Evolutionary conservation across 2,113 vertebrate species (phyloP).

Genomic region (Lipophrys pholis): DNA sequence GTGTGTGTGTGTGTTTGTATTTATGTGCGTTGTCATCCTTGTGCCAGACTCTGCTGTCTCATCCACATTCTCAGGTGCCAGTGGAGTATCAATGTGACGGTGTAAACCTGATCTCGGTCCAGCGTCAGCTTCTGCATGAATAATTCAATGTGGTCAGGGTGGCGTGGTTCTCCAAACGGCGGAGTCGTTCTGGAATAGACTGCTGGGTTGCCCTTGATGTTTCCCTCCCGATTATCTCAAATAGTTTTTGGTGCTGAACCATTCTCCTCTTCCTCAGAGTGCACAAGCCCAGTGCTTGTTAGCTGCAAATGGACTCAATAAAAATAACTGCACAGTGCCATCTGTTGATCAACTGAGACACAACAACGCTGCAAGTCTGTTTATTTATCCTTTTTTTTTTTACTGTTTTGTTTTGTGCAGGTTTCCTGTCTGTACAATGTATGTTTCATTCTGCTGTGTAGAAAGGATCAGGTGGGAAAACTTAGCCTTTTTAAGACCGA

Average conservation of each 20-base stretch:
- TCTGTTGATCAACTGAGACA: constrained; percentile 64
- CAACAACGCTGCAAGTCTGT: background rate
- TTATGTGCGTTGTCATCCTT: constrained; percentile 9
- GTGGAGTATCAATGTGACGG: constrained; percentile 55
- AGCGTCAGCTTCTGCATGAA: constrained; percentile 62
- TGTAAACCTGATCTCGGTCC: constrained; percentile 66
- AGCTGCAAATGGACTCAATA: constrained; percentile 21
- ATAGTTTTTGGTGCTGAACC: constrained; percentile 53
- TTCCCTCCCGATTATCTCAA: constrained; percentile 55
- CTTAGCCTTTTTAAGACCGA: background rate
- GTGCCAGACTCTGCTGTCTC: constrained; percentile 39
- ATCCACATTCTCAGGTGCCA: constrained; percentile 42
- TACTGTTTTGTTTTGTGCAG: background rate
- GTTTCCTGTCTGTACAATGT: background rate
- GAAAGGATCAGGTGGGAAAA: background rate
- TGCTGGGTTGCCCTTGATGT: constrained; percentile 56
- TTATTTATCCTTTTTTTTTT: too few relatives aligned
- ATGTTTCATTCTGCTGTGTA: background rate
- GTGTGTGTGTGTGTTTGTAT: background rate
- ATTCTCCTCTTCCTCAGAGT: constrained; percentile 25
- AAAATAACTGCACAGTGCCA: constrained; percentile 72
- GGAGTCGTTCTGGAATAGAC: constrained; percentile 33
- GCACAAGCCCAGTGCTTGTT: constrained; percentile 2
- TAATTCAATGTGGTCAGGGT: constrained; percentile 61
- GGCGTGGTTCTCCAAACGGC: constrained; percentile 46